phyloP scores from a whole-genome alignment of 1,140 invertebrate genomes.

The Cotesia chilonis region DNA sequence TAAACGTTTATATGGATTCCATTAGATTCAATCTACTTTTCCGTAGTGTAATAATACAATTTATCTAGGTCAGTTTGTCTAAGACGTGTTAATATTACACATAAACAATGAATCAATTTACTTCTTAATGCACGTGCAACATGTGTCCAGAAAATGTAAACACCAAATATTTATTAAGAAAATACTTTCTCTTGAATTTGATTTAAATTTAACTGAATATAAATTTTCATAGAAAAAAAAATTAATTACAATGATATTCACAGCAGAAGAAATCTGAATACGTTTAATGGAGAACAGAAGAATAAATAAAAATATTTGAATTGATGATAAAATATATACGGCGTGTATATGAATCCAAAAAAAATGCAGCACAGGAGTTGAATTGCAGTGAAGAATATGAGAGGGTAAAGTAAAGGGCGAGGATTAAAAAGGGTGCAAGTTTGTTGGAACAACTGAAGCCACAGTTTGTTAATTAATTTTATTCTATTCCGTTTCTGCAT shows the following conservation, averaged over 20 bases:
- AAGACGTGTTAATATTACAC: background rate
- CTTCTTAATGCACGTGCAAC: background rate
- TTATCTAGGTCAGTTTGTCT: conserved; percentile 1
- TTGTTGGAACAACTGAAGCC: conserved; percentile 12
- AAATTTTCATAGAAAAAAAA: too few species aligned
- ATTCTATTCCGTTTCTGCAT: background rate
- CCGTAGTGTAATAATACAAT: conserved; percentile 10
- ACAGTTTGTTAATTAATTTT: conserved; percentile 6
- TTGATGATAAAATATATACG: too few species aligned
- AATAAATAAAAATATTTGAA: too few species aligned
- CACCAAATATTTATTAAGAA: background rate
- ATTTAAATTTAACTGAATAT: too few species aligned
- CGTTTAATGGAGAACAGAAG: too few species aligned
- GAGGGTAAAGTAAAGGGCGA: background rate
- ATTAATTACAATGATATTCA: too few species aligned
- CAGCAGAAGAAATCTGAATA: too few species aligned
- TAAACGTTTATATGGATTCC: background rate
- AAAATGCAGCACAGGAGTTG: background rate
- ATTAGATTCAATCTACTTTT: background rate
- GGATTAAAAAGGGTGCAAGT: background rate
- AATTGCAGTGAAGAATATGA: conserved; percentile 2
- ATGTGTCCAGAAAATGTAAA: conserved; percentile 12
- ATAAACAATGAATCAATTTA: conserved; percentile 12
- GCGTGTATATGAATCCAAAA: conserved; percentile 1
- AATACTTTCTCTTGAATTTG: too few species aligned